Evolutionary conservation across 1,140 invertebrate species (phyloP), one percentile per base, ranked within the genome.

Genomic region (Thrips palmi): DNA sequence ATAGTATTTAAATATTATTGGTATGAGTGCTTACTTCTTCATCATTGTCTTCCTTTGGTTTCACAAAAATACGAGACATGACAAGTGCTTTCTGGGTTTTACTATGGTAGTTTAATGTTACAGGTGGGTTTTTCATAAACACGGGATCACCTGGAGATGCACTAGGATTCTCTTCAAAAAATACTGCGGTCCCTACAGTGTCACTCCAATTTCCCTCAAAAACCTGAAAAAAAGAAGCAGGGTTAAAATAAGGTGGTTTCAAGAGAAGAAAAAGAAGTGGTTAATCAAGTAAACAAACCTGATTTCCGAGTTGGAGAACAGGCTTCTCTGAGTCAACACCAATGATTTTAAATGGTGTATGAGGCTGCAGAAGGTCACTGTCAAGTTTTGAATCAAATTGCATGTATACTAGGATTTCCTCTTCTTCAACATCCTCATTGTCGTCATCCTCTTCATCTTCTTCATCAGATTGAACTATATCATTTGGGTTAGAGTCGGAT

Each of bases 341-440:
- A 24, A 50, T 39, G 1, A 45, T 25, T 42, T 48, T 48, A 14
- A 44, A 40, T 22, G 35, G 19, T 8, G 37, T 22, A 4, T 43
- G 33, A 41, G 30, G 5, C 10, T 42, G 21, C n/a, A 45, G 31
- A 25, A 42, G 17, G 5, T 41, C 37, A 14, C 42, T 37, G 34
- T 50, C 48, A 8, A 45, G 10, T 33, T 28, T 33, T 15, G 29
- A 20, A 21, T 46, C 33, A 36, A 50, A 46, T 25, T 48, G 39
- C 17, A 44, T 37, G 42, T 50, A 43, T 10, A 50, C 46, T 15
- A 50, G 28, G 18, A 46, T 19, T 34, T 50, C 48, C 33, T 45
- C 37, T 27, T 46, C 45, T 37, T 48, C 46, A n/a, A 18, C 14
- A 8, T 30, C 17, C 8, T 27, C 24, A n/a, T n/a, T 8, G 12